Base-by-base conservation (phyloP, 2,888 invertebrate species). In the Drosophila paracracens region DNA sequence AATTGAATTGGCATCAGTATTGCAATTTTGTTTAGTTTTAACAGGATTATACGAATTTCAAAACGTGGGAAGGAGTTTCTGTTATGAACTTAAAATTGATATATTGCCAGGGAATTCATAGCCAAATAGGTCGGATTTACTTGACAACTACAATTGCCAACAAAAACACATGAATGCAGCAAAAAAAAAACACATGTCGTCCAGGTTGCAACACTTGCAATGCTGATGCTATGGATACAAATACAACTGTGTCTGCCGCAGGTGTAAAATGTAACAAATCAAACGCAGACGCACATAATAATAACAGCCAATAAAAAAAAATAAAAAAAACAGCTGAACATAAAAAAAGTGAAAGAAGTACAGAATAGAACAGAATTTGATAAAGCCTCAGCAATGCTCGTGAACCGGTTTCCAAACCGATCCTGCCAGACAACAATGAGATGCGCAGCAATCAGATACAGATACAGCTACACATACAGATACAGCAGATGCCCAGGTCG, bases 221-320 rank as follows among this genome's bases (percentile, higher is more conserved):
- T n/a, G 36, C 40, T 16, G 40, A 43, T 43, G 65, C 25, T 13
- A 13, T 8, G 27, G 6, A 61, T 7, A 31, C 4, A 16, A 29
- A 31, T 25, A 11, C 31, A 46, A 11, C 2, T 40, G 27, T 70
- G 36, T 68, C 18, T 38, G 52, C 8, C 1, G 46, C 56, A 74
- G 73, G 73, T 74, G 73, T 50, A 58, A 54, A 62, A 48, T 61
- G 67, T 21, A 57, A 74, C 60, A 73, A 74, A 60, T 50, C 40
- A 7, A 43, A 60, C 36, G 46, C 67, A 36, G 31, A 33, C 50
- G 27, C 25, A 31, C n/a, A 11, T 21, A 11, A 40, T 38, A 51
- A 68, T 33, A 52, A 52, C 35, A 35, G 10, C 4, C 18, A 27
- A 29, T 36, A 62, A 13, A 21, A 29, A 27, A 29, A 50, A 40